phyloP scores from a whole-genome alignment of 2,888 invertebrate species.

The Nematopogon swammerdamellus region DNA sequence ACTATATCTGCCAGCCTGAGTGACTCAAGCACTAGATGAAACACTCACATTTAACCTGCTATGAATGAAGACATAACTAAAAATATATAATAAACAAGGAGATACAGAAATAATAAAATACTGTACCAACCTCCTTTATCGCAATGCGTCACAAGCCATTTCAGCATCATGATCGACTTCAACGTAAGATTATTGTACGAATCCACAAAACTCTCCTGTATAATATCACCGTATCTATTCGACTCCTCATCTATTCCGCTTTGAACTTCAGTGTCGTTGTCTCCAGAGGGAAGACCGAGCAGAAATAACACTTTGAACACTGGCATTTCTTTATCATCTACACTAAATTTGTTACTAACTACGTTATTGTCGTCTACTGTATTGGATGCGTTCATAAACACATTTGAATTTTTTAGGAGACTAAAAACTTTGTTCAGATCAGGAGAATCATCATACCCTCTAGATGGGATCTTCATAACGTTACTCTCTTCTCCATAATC shows the following conservation, averaged over 20 bases:
- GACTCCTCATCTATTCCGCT: constrained; percentile 64
- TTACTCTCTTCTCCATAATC: constrained; percentile 38
- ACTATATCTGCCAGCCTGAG: too few species aligned
- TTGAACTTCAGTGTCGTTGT: constrained; percentile 56
- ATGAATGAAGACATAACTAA: too few species aligned
- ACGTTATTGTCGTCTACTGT: constrained; percentile 3
- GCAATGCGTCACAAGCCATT: constrained; percentile 74
- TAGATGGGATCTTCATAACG: constrained; percentile 46
- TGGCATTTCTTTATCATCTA: constrained; percentile 10
- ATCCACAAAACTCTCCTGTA: constrained; percentile 81
- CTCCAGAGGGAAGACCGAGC: constrained; percentile 60
- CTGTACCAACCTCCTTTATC: constrained; percentile 40
- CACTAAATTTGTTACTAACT: neutral
- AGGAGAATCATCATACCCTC: constrained; percentile 28
- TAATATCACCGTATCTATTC: constrained; percentile 67
- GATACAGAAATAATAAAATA: too few species aligned
- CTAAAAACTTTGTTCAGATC: constrained; percentile 27
- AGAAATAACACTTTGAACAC: constrained; percentile 45
- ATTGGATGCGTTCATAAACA: constrained; percentile 6
- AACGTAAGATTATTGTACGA: constrained; percentile 84
- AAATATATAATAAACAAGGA: too few species aligned
- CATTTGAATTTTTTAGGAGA: constrained; percentile 15
- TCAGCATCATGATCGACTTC: constrained; percentile 81
- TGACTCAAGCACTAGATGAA: too few species aligned
- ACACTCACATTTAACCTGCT: too few species aligned